phyloP scores from a whole-genome alignment of 2,888 invertebrate genomes.

The Acronicta leporina region DNA sequence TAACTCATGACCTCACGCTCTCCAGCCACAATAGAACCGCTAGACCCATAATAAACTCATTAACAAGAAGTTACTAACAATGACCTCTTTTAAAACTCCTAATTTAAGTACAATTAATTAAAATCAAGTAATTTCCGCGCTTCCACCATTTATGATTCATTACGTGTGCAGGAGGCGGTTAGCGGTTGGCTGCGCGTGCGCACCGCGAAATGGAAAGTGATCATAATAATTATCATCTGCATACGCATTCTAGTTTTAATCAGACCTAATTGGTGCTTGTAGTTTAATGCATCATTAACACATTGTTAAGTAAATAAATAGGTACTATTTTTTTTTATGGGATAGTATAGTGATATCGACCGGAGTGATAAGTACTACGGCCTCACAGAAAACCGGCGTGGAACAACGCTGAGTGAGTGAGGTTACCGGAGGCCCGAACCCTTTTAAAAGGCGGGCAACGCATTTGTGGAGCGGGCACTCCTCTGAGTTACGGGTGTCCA shows the following conservation, averaged over 20 bases:
- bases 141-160: constrained; percentile 17
- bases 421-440: too few relatives aligned
- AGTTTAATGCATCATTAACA: constrained; percentile 7
- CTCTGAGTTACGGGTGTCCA: too few relatives aligned
- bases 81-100: not conserved
- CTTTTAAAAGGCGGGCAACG: too few relatives aligned
- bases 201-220: constrained; percentile 62
- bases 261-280: constrained; percentile 25
- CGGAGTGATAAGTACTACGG: too few relatives aligned
- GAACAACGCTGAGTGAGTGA: too few relatives aligned
- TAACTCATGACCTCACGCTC: not conserved
- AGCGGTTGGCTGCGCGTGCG: constrained; percentile 42
- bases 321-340: not conserved
- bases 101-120: constrained; percentile 25
- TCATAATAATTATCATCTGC: constrained; percentile 48
- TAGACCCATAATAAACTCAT: not conserved
- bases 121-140: constrained; percentile 4
- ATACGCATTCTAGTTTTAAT: constrained; percentile 18
- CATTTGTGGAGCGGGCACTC: too few relatives aligned
- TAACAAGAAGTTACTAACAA: not conserved
- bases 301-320: constrained; percentile 8
- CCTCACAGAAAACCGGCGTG: too few relatives aligned
- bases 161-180: constrained; percentile 18
- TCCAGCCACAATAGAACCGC: not conserved
- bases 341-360: too few relatives aligned